phyloP scores from a whole-genome alignment of 2,797 vertebrate genomes.

The Eutrigla gurnardus region DNA sequence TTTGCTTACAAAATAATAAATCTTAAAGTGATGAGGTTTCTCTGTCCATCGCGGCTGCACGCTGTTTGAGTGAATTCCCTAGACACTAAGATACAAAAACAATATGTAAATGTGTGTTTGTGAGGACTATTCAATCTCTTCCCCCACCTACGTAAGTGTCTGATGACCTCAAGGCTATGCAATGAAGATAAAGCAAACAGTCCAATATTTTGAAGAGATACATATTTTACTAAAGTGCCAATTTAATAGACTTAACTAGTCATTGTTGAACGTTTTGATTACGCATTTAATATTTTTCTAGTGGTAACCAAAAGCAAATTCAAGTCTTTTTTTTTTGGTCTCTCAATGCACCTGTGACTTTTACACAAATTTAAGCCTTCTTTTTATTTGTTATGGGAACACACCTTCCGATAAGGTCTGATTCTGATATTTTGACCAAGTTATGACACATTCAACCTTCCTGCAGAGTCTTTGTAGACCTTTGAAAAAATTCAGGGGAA shows the following conservation, averaged over 20 bases:
- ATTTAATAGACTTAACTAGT: constrained; percentile 37
- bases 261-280: constrained; percentile 30
- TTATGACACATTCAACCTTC: constrained; percentile 28
- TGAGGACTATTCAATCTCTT: constrained; percentile 44
- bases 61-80: constrained; percentile 27
- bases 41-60: constrained; percentile 6
- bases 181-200: constrained; percentile 48
- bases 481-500: no score
- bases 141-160: constrained; percentile 28
- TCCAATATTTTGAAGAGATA: constrained; percentile 14
- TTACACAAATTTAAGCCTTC: constrained; percentile 29
- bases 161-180: constrained; percentile 60
- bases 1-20: constrained; percentile 18
- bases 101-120: constrained; percentile 20
- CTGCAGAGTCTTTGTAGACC: neutral
- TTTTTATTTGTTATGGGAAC: constrained; percentile 43
- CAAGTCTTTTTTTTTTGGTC: neutral
- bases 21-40: neutral
- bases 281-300: constrained; percentile 29
- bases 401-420: constrained; percentile 34
- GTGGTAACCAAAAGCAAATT: constrained; percentile 10
- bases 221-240: constrained; percentile 34
- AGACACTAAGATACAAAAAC: constrained; percentile 20
- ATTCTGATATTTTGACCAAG: constrained; percentile 46
- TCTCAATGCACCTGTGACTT: constrained; percentile 33